Percentiles rank a stretch among this genome's conserved stretches.
Evolutionary conservation across 2,113 vertebrate species (phyloP).

Genomic region (Leucosticte australis): DNA sequence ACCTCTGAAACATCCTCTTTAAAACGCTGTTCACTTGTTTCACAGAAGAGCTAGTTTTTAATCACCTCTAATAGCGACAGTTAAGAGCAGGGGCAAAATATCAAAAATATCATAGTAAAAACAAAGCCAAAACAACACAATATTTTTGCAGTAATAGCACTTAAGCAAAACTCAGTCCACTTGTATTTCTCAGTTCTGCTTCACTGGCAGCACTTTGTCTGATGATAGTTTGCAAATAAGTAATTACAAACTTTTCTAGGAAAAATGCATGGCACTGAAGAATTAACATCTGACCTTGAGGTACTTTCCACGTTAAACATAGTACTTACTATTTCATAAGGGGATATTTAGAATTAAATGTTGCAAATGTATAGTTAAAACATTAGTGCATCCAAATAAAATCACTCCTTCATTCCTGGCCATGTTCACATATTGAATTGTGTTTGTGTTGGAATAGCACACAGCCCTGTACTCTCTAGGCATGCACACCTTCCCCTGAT

Average conservation of each 20-base stretch:
- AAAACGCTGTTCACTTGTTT: rapidly evolving
- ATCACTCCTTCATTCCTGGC: neutral
- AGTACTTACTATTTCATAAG: neutral
- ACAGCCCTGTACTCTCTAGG: neutral
- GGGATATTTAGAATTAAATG: neutral
- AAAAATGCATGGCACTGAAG: neutral
- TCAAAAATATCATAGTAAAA: neutral
- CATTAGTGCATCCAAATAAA: neutral
- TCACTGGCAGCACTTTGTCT: neutral
- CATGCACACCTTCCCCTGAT: neutral
- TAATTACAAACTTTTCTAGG: neutral
- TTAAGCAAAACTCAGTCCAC: neutral
- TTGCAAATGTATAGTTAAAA: neutral
- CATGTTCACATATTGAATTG: rapidly evolving
- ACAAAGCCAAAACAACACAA: neutral
- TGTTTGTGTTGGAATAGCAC: neutral
- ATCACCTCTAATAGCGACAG: neutral
- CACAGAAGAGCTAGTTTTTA: neutral
- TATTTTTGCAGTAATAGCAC: neutral
- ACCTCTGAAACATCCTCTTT: neutral
- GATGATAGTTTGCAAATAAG: neutral
- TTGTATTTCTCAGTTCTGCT: neutral
- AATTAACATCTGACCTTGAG: neutral
- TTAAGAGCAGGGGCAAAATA: neutral
- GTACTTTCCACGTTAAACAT: neutral